Evolutionary conservation across 2,888 invertebrate species (phyloP).

Genomic region (Drosophila gaucha): DNA sequence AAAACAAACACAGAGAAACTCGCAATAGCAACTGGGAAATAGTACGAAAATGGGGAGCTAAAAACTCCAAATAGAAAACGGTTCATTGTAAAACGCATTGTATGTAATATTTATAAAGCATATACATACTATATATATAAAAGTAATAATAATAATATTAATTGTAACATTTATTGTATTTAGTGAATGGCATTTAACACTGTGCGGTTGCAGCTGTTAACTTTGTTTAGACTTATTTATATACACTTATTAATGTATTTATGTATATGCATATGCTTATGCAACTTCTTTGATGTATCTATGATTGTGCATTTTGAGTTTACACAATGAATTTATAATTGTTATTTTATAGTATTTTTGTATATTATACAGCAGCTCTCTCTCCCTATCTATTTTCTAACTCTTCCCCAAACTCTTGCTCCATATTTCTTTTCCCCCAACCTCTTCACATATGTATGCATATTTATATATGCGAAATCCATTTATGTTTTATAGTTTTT

Average conservation of each 20-base stretch:
- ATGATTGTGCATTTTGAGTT: conserved; percentile 69
- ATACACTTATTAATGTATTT: conserved; percentile 53
- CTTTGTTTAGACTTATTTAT: conserved; percentile 75
- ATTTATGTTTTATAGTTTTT: conserved; percentile 77
- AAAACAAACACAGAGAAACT: conserved; percentile 38
- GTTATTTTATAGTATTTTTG: conserved; percentile 71
- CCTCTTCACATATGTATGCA: not conserved
- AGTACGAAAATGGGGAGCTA: conserved; percentile 2
- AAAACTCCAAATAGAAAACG: conserved; percentile 22
- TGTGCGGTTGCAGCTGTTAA: conserved; percentile 66
- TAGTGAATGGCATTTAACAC: conserved; percentile 81
- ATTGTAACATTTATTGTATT: conserved; percentile 67
- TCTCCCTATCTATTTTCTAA: conserved; percentile 13
- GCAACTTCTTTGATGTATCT: conserved; percentile 54
- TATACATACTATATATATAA: conserved; percentile 59
- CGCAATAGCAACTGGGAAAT: conserved; percentile 49
- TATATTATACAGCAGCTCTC: conserved; percentile 62
- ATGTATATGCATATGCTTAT: conserved; percentile 52
- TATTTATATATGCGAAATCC: conserved; percentile 38
- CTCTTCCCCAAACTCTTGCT: conserved; percentile 14
- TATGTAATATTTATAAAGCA: conserved; percentile 62
- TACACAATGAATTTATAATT: conserved; percentile 66
- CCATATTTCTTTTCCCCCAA: not conserved
- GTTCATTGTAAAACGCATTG: conserved; percentile 55
- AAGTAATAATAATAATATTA: conserved; percentile 49